Evolutionary conservation across 2,797 vertebrate genomes (phyloP).

Genomic region (Cossypha polioptera): DNA sequence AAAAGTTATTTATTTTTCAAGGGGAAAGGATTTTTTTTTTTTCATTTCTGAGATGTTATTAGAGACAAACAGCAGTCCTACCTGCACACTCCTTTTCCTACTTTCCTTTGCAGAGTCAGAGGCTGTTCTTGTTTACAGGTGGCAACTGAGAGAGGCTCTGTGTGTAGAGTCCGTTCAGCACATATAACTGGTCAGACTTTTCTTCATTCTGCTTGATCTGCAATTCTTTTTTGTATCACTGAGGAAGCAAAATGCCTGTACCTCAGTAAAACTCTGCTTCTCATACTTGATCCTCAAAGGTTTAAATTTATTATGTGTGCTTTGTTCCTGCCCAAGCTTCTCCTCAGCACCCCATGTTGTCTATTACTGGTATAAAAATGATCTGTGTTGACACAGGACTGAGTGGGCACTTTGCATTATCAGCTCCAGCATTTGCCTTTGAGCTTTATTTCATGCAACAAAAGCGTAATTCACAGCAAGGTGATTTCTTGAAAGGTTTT

Average conservation of each 20-base stretch:
- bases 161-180: background rate
- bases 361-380: slow-evolving; percentile 48
- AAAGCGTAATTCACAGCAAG: slow-evolving; percentile 52
- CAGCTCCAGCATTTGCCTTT: slow-evolving; percentile 30
- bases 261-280: background rate
- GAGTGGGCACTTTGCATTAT: slow-evolving; percentile 48
- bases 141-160: background rate
- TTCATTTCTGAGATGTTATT: background rate
- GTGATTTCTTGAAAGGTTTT: slow-evolving; percentile 56
- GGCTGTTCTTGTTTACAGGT: background rate
- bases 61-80: background rate
- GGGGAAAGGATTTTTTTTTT: background rate
- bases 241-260: background rate
- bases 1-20: background rate
- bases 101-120: background rate
- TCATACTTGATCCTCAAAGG: background rate
- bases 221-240: background rate
- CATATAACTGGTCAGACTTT: background rate
- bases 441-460: slow-evolving; percentile 54
- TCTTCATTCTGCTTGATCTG: background rate
- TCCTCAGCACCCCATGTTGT: background rate
- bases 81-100: background rate
- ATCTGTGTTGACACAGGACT: slow-evolving; percentile 57
- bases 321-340: slow-evolving; percentile 1
- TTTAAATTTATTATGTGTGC: slow-evolving; percentile 2